Percentiles rank a stretch among this genome's conserved stretches.
Conservation (phyloP, 2,113 vertebrate species). For the Prunella fulvescens region DNA sequence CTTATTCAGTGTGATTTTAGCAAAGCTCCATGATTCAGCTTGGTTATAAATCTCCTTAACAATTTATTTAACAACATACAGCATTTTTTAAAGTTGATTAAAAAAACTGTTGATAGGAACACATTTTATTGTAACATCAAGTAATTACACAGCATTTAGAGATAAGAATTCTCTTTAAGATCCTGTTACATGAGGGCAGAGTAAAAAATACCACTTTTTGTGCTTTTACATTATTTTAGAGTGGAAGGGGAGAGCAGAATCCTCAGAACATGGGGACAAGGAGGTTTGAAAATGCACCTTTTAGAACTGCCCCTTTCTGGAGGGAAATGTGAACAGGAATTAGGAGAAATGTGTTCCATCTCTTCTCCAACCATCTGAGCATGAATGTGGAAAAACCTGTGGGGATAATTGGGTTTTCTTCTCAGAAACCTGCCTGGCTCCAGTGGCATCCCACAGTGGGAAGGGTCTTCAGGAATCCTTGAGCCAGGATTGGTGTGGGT, state of each 20-base stretch:
- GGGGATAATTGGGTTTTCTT: not conserved
- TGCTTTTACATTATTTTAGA: not conserved
- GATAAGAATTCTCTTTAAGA: not conserved
- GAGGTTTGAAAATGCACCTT: not conserved
- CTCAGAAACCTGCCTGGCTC: not conserved
- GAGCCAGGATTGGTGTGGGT: fast-evolving
- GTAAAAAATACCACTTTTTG: not conserved
- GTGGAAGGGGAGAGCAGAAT: not conserved
- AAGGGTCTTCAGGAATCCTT: not conserved
- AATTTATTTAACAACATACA: not conserved
- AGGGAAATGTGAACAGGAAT: not conserved
- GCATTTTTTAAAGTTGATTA: not conserved
- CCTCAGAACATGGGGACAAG: not conserved
- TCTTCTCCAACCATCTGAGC: not conserved
- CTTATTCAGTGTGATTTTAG: not conserved
- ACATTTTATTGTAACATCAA: not conserved
- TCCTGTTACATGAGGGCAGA: not conserved
- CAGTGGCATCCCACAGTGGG: not conserved
- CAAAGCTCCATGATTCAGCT: not conserved
- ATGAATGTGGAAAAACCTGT: not conserved
- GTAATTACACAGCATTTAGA: not conserved
- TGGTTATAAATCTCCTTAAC: not conserved
- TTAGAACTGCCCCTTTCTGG: not conserved
- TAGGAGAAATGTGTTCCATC: not conserved
- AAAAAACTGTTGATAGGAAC: not conserved